Evolutionary conservation across 2,797 vertebrate species (phyloP).

Genomic region (Sebastes miniatus): DNA sequence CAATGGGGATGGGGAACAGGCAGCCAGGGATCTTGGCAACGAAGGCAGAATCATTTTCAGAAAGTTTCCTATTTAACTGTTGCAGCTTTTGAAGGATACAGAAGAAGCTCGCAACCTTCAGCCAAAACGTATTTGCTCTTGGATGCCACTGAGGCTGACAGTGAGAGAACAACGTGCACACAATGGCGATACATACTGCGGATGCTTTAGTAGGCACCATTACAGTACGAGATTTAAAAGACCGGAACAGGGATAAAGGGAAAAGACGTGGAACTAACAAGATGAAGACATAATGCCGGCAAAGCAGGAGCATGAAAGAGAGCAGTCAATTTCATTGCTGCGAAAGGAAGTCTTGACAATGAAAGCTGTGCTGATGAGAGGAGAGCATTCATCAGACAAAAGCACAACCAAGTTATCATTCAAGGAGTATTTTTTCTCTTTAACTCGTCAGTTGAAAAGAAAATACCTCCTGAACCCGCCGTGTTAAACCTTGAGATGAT

Average conservation of each 20-base stretch:
- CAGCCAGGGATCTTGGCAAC: constrained; percentile 62
- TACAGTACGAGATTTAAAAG: constrained; percentile 49
- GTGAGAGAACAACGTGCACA: constrained; percentile 32
- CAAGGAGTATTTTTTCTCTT: constrained; percentile 19
- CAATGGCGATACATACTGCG: constrained; percentile 22
- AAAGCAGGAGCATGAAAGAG: constrained; percentile 45
- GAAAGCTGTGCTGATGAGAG: constrained; percentile 47
- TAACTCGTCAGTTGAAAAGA: background rate
- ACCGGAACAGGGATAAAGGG: constrained; percentile 50
- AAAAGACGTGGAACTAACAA: constrained; percentile 69
- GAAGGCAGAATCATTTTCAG: constrained; percentile 45
- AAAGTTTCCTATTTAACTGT: constrained; percentile 63
- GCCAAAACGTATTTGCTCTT: constrained; percentile 47
- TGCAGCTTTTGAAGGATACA: constrained; percentile 39
- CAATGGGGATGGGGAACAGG: constrained; percentile 7
- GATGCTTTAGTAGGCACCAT: constrained; percentile 49
- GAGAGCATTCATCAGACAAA: constrained; percentile 29
- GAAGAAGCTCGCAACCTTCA: constrained; percentile 45
- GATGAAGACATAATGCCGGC: constrained; percentile 54
- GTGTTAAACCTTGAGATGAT: background rate
- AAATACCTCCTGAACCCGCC: background rate
- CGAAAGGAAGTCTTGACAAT: constrained; percentile 30
- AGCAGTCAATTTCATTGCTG: constrained; percentile 35
- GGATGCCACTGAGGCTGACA: constrained; percentile 37
- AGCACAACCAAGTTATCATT: constrained; percentile 6